Conservation (phyloP, 1,140 invertebrate species). For the Drosophila virilis region DNA sequence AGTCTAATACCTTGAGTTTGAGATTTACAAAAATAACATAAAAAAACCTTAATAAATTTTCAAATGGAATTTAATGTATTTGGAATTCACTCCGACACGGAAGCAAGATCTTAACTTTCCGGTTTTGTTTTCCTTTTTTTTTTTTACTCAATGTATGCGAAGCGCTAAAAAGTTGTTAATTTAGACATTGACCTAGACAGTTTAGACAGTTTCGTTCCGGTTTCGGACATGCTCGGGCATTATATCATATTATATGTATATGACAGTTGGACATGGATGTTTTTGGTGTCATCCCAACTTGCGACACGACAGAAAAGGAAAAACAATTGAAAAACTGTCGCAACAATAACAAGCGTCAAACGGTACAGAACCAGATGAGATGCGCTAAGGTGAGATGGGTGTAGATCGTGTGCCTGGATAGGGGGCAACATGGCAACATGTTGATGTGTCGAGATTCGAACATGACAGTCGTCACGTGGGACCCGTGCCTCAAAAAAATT, state of each 20-base stretch:
- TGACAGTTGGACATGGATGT: slow-evolving; percentile 36
- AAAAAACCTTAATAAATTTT: too few species aligned
- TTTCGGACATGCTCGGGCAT: too few species aligned
- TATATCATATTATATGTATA: not conserved
- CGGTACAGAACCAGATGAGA: slow-evolving; percentile 47
- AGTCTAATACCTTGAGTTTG: too few species aligned
- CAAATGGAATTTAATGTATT: too few species aligned
- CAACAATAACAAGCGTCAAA: slow-evolving; percentile 42
- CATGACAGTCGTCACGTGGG: slow-evolving; percentile 35
- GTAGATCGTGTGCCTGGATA: slow-evolving; percentile 1
- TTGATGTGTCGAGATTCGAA: slow-evolving; percentile 34
- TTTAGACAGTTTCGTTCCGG: too few species aligned
- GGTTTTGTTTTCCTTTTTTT: too few species aligned
- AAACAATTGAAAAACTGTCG: slow-evolving; percentile 43
- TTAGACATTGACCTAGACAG: too few species aligned
- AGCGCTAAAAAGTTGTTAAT: too few species aligned
- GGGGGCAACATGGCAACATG: slow-evolving; percentile 5
- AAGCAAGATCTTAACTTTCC: too few species aligned
- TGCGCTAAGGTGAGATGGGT: not conserved
- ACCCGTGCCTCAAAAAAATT: slow-evolving; percentile 4
- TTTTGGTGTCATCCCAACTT: slow-evolving; percentile 38
- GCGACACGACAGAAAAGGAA: slow-evolving; percentile 16
- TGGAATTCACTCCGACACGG: too few species aligned
- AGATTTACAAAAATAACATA: too few species aligned
- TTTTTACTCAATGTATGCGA: too few species aligned